These are phyloP conservation scores for Pomacea canaliculata DNA, from an alignment of 2,888 invertebrate species.

Conservation along the genomic window DNA sequence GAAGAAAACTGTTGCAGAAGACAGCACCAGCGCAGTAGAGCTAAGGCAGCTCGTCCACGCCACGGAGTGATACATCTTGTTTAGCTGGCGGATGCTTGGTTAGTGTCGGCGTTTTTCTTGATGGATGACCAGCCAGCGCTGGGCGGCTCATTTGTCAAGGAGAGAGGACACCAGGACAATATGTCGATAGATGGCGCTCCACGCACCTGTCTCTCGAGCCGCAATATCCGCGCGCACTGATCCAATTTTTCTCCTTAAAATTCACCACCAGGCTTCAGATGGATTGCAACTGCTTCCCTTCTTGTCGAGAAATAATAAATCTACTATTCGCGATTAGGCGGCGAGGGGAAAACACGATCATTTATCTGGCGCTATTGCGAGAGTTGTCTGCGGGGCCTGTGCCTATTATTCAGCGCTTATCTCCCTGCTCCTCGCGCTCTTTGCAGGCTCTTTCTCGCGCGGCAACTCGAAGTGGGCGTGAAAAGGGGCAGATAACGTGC, in stretches of 20 bases:
- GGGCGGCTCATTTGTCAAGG: conserved; percentile 20
- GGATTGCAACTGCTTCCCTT: conserved; percentile 25
- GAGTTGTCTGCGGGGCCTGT: conserved; percentile 19
- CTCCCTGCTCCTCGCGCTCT: conserved; percentile 16
- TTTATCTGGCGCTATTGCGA: conserved; percentile 25
- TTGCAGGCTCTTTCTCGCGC: not conserved
- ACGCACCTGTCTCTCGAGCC: conserved; percentile 19
- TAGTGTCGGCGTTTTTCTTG: too few relatives aligned
- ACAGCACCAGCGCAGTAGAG: not conserved
- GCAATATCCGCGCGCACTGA: conserved; percentile 18
- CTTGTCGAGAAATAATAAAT: conserved; percentile 16
- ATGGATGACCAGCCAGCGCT: too few relatives aligned
- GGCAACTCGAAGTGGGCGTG: conserved; percentile 2
- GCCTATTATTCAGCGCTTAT: conserved; percentile 26
- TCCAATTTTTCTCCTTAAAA: conserved; percentile 21
- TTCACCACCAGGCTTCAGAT: conserved; percentile 24
- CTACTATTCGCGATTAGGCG: conserved; percentile 20
- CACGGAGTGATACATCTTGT: not conserved
- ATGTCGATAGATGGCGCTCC: conserved; percentile 12
- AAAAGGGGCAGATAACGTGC: conserved; percentile 6
- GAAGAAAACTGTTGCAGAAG: too few relatives aligned
- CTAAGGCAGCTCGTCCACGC: not conserved
- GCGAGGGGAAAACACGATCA: conserved; percentile 17
- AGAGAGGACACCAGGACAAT: conserved; percentile 18
- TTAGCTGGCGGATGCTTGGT: not conserved